Percentiles rank a stretch among this genome's conserved stretches.
Evolutionary conservation across 1,140 invertebrate species (phyloP).

Genomic region (Sitophilus oryzae): DNA sequence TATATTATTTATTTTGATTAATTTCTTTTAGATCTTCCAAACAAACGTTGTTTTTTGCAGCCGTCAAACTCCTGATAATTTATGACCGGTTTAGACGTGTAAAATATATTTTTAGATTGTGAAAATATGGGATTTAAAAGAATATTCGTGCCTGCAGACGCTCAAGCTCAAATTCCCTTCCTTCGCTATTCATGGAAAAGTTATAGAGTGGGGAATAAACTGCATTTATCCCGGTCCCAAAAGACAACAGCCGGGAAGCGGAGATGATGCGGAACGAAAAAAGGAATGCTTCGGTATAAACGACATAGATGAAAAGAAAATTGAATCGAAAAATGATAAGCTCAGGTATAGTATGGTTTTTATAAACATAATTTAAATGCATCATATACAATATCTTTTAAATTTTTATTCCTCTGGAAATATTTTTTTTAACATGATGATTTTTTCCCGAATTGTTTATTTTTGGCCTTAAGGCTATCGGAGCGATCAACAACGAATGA

Average conservation of each 20-base stretch:
- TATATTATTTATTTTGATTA: too few species aligned
- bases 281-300: constrained; percentile 22
- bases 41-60: too few species aligned
- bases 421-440: too few species aligned
- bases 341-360: constrained; percentile 2
- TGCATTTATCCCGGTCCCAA: constrained; percentile 50
- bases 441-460: too few species aligned
- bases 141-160: constrained; percentile 48
- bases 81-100: constrained; percentile 8
- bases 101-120: constrained; percentile 41
- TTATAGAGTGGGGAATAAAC: constrained; percentile 48
- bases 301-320: constrained; percentile 19
- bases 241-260: constrained; percentile 4
- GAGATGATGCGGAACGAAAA: background rate
- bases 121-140: constrained; percentile 51
- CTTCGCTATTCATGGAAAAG: constrained; percentile 47
- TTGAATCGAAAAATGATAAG: constrained; percentile 1
- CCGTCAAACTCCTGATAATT: too few species aligned
- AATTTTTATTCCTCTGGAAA: too few species aligned
- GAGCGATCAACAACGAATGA: too few species aligned
- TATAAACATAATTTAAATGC: too few species aligned
- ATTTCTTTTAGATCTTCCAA: too few species aligned
- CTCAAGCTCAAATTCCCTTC: constrained; percentile 49
- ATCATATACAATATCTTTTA: too few species aligned
- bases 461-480: too few species aligned